Conservation (phyloP, 1,140 invertebrate species). For the Leptinotarsa lineolata region DNA sequence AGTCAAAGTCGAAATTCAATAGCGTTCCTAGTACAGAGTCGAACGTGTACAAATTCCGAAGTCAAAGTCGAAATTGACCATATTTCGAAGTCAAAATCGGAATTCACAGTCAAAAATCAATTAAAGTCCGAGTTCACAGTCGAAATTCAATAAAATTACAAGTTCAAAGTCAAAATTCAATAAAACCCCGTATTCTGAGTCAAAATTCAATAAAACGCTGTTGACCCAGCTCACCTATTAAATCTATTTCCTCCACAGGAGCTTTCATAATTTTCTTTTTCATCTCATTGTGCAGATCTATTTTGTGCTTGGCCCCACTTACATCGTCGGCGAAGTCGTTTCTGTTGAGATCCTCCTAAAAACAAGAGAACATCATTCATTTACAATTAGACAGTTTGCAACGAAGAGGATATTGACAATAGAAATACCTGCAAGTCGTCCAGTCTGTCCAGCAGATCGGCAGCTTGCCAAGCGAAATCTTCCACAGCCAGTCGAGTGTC, state of each 20-base stretch:
- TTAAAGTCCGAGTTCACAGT: no score
- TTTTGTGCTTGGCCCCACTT: conserved; percentile 82
- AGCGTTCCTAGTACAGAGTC: no score
- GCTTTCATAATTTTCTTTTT: conserved; percentile 92
- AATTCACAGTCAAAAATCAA: no score
- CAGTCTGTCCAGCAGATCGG: conserved; percentile 86
- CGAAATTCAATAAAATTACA: no score
- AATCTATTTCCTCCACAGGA: conserved; percentile 89
- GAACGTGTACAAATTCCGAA: no score
- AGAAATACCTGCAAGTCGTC: conserved; percentile 77
- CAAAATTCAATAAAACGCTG: no score
- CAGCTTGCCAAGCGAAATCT: conserved; percentile 93
- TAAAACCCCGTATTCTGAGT: no score
- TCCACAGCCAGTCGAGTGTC: conserved; percentile 91
- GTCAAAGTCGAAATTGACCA: no score
- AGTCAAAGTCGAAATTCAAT: neutral
- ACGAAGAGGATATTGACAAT: no score
- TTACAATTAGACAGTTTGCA: no score
- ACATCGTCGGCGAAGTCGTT: conserved; percentile 94
- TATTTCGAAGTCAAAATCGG: no score
- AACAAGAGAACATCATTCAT: neutral
- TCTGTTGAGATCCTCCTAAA: conserved; percentile 84
- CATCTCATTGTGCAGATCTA: conserved; percentile 92
- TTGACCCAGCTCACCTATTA: conserved; percentile 59
- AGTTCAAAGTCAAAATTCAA: no score